phyloP scores from a whole-genome alignment of 2,113 vertebrate species.

The Cheirogaleus medius region DNA sequence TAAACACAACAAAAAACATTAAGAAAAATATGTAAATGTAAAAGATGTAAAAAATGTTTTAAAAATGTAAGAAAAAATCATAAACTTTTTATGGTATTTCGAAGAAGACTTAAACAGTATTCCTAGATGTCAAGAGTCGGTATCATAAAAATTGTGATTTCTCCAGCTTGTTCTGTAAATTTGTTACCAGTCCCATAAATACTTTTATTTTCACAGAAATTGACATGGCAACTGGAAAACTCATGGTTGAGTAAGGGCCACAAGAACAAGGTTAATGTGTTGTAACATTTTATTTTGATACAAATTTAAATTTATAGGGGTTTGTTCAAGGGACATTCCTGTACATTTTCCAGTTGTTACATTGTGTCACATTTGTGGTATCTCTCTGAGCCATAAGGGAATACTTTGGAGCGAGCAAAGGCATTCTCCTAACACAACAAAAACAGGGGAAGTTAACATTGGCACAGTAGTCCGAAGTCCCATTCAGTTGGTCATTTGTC shows the following conservation, averaged over 20 bases:
- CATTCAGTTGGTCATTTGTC: not conserved
- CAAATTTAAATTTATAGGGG: not conserved
- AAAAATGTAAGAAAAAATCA: not conserved
- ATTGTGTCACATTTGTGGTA: no score
- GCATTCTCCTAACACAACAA: not conserved
- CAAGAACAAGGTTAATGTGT: no score
- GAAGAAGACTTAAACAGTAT: not conserved
- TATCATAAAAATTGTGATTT: not conserved
- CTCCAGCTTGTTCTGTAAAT: not conserved
- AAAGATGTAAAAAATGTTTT: not conserved
- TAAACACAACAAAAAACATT: no score
- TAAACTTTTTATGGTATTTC: not conserved
- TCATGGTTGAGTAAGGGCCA: not conserved
- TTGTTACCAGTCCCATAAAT: not conserved
- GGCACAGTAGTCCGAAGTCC: not conserved
- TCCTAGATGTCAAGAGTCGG: not conserved
- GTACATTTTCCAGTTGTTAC: accelerated
- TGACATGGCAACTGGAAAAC: not conserved
- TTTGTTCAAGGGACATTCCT: accelerated
- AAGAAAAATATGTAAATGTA: not conserved
- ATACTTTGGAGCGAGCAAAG: not conserved
- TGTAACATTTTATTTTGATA: not conserved
- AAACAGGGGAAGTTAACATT: accelerated
- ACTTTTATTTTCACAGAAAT: not conserved
- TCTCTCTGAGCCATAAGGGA: not conserved